A percentile compares a stretch with the other conserved stretches of the same genome.
Conservation (phyloP, 2,797 vertebrate species). For the Corythornis leucogaster region DNA sequence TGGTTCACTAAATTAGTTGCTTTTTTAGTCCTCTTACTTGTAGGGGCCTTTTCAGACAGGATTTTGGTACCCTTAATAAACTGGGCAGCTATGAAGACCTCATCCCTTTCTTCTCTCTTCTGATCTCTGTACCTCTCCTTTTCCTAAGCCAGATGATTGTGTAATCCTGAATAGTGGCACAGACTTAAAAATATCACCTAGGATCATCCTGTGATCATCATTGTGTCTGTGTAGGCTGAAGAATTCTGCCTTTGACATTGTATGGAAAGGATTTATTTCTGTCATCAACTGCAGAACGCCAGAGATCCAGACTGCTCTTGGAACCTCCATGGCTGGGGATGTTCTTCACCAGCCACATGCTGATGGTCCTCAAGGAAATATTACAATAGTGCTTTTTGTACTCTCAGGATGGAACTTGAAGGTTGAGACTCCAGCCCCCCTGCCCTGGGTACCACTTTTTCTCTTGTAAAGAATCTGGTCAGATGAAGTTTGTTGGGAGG, state of each 20-base stretch:
- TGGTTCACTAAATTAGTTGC: not conserved
- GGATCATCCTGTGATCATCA: constrained; percentile 75
- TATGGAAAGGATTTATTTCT: constrained; percentile 73
- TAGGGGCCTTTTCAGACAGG: not conserved
- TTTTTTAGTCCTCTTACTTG: not conserved
- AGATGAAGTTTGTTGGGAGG: not conserved
- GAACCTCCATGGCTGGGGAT: constrained; percentile 3
- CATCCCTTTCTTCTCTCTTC: not conserved
- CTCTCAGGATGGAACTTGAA: not conserved
- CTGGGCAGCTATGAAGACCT: not conserved
- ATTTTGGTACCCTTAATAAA: not conserved
- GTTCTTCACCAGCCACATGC: constrained; percentile 22
- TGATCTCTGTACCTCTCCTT: not conserved
- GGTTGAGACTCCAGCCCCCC: not conserved
- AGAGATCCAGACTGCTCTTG: constrained; percentile 28
- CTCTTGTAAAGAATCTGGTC: not conserved
- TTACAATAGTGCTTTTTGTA: not conserved
- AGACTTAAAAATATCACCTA: constrained; percentile 77
- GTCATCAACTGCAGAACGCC: constrained; percentile 39
- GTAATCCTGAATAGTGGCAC: constrained; percentile 66
- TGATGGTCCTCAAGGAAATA: constrained; percentile 32
- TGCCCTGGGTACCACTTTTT: not conserved
- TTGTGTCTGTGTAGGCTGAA: constrained; percentile 78
- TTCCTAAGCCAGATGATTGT: constrained; percentile 60
- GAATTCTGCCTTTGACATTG: constrained; percentile 68